Evolutionary conservation across 2,797 vertebrate species (phyloP), one percentile per base, ranked within the genome.

Genomic region (Sylvilagus floridanus): DNA sequence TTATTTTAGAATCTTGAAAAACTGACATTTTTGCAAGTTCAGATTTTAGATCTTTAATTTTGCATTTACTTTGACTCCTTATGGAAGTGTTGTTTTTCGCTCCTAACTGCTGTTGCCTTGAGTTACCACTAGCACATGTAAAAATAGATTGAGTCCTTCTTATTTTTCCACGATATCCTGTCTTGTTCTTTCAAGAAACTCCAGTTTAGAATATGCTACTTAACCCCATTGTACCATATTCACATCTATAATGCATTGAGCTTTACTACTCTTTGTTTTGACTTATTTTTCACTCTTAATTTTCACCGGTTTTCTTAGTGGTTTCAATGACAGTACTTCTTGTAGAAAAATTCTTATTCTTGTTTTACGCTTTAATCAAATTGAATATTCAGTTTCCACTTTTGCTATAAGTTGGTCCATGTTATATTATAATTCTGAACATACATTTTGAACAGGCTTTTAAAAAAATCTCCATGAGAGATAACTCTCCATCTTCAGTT

Each of bases 71-170:
- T 62, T 99, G 98, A 85, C 98, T 97, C 96, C 98, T 99, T 96
- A 99, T 92, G 37, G 98, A 99, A n/a, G 97, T 97, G 92, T 98
- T 98, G 62, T 98, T 99, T 84, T 97, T 97, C 5, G 98, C 98
- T 98, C 99, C 99, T 71, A 99, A 98, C 94, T 99, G 98, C 92
- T 99, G 3, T 98, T 98, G 91, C 99, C 99, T 96, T 99, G 99
- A 72, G 99, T 99, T 0, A 98, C 99, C 50, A 99, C 99, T 97
- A 99, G 99, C 0, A 99, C 99, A 99, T 99, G 99, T 90, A 99
- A 98, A 97, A 99, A 99, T 3, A 99, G 89, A 98, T 99, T 99
- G 96, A 99, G 98, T 98, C 99, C 99, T 97, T 99, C 98, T 50
- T 99, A 97, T 94, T 99, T 99, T 96, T 99, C 98, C 14, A 98